These are phyloP conservation scores for Drosophila mercatorum DNA, from an alignment of 2,888 invertebrate genomes.

Conservation along the genomic window DNA sequence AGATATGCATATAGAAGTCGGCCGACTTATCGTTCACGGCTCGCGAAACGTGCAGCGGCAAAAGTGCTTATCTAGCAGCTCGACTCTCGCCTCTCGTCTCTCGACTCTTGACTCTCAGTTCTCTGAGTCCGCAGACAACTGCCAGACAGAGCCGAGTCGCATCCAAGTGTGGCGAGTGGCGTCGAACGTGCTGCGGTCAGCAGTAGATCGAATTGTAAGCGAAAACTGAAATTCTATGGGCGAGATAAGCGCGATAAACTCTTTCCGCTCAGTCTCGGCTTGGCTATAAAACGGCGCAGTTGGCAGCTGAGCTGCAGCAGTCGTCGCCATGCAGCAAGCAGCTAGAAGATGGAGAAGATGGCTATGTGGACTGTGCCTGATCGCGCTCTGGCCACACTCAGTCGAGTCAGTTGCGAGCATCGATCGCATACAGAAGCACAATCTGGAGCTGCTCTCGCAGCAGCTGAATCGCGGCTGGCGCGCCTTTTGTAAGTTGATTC, in stretches of 20 bases:
- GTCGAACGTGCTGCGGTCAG: slow-evolving; percentile 41
- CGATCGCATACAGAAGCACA: slow-evolving; percentile 68
- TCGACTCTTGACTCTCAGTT: not conserved
- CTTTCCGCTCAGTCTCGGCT: slow-evolving; percentile 11
- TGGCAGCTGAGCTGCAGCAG: slow-evolving; percentile 8
- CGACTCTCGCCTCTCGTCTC: not conserved
- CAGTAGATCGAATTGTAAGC: slow-evolving; percentile 12
- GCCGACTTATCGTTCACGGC: slow-evolving; percentile 22
- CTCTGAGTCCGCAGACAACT: slow-evolving; percentile 28
- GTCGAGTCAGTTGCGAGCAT: slow-evolving; percentile 30
- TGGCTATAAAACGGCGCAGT: slow-evolving; percentile 62
- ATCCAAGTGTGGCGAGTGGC: slow-evolving; percentile 26
- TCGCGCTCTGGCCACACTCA: slow-evolving; percentile 1
- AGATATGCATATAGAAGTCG: not conserved
- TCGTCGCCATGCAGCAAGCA: slow-evolving; percentile 22
- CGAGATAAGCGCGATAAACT: slow-evolving; percentile 32
- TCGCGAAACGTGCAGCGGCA: slow-evolving; percentile 23
- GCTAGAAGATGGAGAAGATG: slow-evolving; percentile 18
- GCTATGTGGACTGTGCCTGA: not conserved
- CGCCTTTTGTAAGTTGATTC: slow-evolving; percentile 73
- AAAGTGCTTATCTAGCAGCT: slow-evolving; percentile 29
- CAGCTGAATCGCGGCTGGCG: slow-evolving; percentile 74
- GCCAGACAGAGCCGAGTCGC: slow-evolving; percentile 29
- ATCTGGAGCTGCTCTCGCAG: slow-evolving; percentile 69
- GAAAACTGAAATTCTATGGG: slow-evolving; percentile 25